Conservation (phyloP, 2,797 vertebrate species). For the Hyperoplus immaculatus region DNA sequence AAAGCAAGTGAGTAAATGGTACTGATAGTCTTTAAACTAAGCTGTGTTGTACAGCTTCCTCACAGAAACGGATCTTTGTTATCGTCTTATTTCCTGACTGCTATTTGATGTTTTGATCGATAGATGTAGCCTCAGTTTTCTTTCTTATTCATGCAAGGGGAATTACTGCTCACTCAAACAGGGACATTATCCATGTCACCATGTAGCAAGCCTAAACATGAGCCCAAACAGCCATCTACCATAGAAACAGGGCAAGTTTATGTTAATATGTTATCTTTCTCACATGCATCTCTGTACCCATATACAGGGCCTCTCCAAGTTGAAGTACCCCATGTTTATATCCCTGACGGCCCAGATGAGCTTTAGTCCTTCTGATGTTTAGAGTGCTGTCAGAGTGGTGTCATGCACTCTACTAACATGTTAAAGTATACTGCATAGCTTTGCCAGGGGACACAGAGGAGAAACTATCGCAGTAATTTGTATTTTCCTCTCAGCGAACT, state of each 20-base stretch:
- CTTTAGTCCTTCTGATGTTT: constrained; percentile 79
- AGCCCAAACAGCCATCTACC: neutral
- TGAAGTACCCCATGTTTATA: constrained; percentile 68
- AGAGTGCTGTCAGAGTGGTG: constrained; percentile 79
- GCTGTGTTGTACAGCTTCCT: constrained; percentile 22
- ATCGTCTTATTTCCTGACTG: constrained; percentile 11
- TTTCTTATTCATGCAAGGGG: neutral
- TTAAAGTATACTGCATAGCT: constrained; percentile 65
- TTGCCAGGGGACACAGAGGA: constrained; percentile 66
- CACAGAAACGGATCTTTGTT: constrained; percentile 27
- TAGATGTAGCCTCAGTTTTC: constrained; percentile 15
- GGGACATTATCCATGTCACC: constrained; percentile 7
- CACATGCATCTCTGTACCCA: constrained; percentile 46
- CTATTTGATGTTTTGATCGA: constrained; percentile 13
- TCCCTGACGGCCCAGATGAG: constrained; percentile 74
- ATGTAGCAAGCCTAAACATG: constrained; percentile 24
- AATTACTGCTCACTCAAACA: constrained; percentile 7
- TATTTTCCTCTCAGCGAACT: constrained; percentile 64
- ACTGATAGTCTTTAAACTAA: constrained; percentile 33
- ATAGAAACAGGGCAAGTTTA: constrained; percentile 34
- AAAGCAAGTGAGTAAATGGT: constrained; percentile 19
- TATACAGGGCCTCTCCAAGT: constrained; percentile 67
- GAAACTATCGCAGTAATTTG: constrained; percentile 62
- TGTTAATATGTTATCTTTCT: constrained; percentile 49
- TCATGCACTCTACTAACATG: constrained; percentile 77